A percentile compares a stretch with the other conserved stretches of the same genome.
Evolutionary conservation across 2,888 invertebrate species (phyloP).

Genomic region (Eupithecia tripunctaria): DNA sequence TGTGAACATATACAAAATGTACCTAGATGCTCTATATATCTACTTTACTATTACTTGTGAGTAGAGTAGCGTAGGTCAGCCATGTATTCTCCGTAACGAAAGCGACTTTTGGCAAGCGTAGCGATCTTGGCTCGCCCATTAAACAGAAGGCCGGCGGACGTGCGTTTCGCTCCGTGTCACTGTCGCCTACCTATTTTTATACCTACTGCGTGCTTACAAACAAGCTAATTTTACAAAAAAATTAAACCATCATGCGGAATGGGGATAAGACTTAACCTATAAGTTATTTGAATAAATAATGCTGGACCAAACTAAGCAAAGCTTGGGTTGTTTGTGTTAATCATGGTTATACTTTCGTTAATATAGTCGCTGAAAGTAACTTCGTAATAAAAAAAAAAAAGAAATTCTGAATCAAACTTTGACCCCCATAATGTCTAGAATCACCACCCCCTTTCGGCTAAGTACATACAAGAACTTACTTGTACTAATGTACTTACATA

Average conservation of each 20-base stretch:
- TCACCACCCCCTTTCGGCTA: too few relatives aligned
- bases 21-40: background rate
- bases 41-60: background rate
- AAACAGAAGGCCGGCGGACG: conserved; percentile 58
- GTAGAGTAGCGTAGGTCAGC: conserved; percentile 23
- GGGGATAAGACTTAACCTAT: too few relatives aligned
- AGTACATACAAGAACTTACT: too few relatives aligned
- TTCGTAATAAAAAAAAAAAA: too few relatives aligned
- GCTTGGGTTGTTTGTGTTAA: too few relatives aligned
- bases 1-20: background rate
- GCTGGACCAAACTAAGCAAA: too few relatives aligned
- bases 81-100: conserved; percentile 40
- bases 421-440: too few relatives aligned
- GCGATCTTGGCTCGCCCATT: conserved; percentile 58
- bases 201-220: background rate
- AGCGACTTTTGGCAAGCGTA: conserved; percentile 54
- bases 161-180: conserved; percentile 53
- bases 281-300: too few relatives aligned
- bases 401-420: too few relatives aligned
- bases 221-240: background rate
- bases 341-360: too few relatives aligned
- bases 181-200: conserved; percentile 44
- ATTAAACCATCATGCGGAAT: background rate
- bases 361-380: too few relatives aligned
- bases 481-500: too few relatives aligned